Conservation (phyloP, 2,888 invertebrate genomes). For the Parasteatoda lunata region DNA sequence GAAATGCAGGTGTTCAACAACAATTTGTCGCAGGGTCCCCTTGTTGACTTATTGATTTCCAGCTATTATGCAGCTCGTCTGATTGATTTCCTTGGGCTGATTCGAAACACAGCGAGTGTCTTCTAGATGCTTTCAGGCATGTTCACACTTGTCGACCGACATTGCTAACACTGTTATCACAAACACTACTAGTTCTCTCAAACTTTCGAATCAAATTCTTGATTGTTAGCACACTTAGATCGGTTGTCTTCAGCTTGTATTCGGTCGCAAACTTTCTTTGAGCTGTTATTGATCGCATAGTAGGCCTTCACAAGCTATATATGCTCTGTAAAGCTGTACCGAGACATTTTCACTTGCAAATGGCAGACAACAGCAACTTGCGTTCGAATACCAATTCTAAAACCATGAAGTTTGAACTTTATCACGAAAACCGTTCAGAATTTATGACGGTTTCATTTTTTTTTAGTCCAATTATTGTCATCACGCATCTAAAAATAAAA, state of each 20-base stretch:
- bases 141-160: not conserved
- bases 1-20: not conserved
- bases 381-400: not conserved
- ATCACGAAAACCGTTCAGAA: too few relatives aligned
- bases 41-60: not conserved
- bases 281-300: not conserved
- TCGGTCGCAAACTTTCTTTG: not conserved
- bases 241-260: not conserved
- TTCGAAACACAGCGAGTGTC: not conserved
- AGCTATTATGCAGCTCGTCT: not conserved
- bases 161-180: not conserved
- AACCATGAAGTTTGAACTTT: too few relatives aligned
- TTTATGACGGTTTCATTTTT: too few relatives aligned
- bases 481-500: too few relatives aligned
- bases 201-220: not conserved
- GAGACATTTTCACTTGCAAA: not conserved
- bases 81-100: not conserved
- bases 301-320: not conserved
- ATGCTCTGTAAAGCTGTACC: not conserved
- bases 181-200: not conserved
- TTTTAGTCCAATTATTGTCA: too few relatives aligned
- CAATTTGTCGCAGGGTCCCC: not conserved
- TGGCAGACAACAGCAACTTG: not conserved
- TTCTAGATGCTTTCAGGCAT: not conserved
- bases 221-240: not conserved